Conservation (phyloP, 92 coral and sea anemone genomes). For the Phymanthus crucifer region DNA sequence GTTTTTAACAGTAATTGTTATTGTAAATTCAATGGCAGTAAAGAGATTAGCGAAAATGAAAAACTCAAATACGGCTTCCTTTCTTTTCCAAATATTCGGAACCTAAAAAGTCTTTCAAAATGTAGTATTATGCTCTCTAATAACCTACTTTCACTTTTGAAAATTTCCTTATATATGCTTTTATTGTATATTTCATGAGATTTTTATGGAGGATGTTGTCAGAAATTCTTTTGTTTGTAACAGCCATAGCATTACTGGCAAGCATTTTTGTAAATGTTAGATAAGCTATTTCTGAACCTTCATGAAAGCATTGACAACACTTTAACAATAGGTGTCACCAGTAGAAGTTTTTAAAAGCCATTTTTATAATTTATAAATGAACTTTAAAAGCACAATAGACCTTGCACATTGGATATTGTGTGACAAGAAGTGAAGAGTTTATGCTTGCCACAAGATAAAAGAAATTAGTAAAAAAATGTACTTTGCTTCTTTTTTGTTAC, state of each 20-base stretch:
- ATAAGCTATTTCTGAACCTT: background rate
- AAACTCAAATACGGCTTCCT: background rate
- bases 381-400: background rate
- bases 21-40: background rate
- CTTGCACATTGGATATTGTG: background rate
- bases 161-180: background rate
- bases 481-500: background rate
- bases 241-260: background rate
- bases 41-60: conserved; percentile 5
- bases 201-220: background rate
- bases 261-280: background rate
- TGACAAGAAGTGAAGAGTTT: conserved; percentile 1
- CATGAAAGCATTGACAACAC: background rate
- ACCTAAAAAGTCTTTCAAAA: background rate
- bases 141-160: background rate
- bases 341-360: background rate
- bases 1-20: conserved; percentile 1
- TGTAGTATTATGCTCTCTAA: background rate
- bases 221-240: conserved; percentile 4
- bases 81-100: background rate
- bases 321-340: background rate
- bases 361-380: background rate
- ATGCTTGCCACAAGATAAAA: background rate
- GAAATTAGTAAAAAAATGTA: background rate
- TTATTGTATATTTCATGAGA: background rate